These are phyloP conservation scores for Halcyon malimbica DNA, from an alignment of 2,113 vertebrate genomes.

Conservation along the genomic window DNA sequence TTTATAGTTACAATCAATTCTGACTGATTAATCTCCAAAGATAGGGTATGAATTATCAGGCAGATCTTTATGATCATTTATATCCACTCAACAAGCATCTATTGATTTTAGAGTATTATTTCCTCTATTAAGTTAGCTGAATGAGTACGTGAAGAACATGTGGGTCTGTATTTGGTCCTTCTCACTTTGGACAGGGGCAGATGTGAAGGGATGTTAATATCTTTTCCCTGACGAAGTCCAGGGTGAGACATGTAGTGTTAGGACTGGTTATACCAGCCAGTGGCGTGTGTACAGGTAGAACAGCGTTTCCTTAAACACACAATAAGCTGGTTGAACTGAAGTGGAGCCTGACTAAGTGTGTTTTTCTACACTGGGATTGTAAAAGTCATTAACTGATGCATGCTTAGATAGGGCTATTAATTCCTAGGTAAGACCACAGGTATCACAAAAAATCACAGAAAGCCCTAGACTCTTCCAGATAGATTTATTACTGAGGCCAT, in stretches of 20 bases:
- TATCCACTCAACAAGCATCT: neutral
- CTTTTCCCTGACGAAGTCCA: neutral
- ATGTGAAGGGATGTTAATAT: neutral
- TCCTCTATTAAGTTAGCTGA: neutral
- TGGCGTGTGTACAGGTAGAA: rapidly evolving
- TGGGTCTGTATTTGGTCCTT: neutral
- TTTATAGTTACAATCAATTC: neutral
- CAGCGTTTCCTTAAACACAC: neutral
- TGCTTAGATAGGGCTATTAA: neutral
- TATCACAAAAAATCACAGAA: neutral
- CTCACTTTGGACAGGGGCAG: neutral
- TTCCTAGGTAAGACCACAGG: neutral
- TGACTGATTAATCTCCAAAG: neutral
- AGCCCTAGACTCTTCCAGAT: neutral
- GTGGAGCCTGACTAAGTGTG: neutral
- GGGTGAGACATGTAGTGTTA: neutral
- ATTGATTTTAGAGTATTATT: neutral
- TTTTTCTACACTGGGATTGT: neutral
- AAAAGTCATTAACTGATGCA: neutral
- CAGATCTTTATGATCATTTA: neutral
- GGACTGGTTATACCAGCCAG: neutral
- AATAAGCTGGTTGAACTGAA: neutral
- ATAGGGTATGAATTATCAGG: neutral
- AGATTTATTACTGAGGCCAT: neutral
- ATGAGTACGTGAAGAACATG: neutral